A percentile compares a stretch with the other conserved stretches of the same genome.
Conservation (phyloP, 2,888 invertebrate species). For the Leptinotarsa haldemani region DNA sequence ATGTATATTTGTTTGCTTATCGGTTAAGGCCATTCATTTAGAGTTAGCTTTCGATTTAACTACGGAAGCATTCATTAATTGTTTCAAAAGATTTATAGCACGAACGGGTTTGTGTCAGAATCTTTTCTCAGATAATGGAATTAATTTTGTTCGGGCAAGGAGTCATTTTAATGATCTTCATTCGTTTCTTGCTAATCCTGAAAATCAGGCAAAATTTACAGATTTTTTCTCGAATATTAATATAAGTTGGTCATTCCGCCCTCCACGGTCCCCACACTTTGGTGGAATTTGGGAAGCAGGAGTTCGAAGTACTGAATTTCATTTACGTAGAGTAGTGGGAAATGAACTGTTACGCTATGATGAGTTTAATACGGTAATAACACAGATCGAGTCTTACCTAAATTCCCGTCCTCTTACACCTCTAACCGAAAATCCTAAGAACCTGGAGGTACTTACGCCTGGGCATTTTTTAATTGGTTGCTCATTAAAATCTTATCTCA, state of each 20-base stretch:
- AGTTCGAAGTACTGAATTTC: background rate
- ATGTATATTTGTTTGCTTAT: constrained; percentile 30
- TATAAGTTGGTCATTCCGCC: background rate
- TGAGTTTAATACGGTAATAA: constrained; percentile 21
- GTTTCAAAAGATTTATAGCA: constrained; percentile 22
- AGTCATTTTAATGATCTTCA: background rate
- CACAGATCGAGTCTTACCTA: constrained; percentile 21
- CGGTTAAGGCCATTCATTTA: constrained; percentile 15
- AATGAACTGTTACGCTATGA: constrained; percentile 23
- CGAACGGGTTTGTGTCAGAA: constrained; percentile 18
- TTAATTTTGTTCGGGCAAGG: background rate
- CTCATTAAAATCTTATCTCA: background rate
- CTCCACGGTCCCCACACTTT: background rate
- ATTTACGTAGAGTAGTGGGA: constrained; percentile 11
- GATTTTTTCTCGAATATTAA: background rate
- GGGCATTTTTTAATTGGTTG: constrained; percentile 28
- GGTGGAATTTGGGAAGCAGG: constrained; percentile 13
- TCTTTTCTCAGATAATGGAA: constrained; percentile 26
- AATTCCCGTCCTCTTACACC: constrained; percentile 30
- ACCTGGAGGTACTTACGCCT: constrained; percentile 19
- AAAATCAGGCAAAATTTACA: background rate
- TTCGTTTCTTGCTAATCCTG: background rate
- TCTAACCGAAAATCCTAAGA: constrained; percentile 29
- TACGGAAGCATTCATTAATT: constrained; percentile 24
- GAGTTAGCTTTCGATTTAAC: constrained; percentile 22